Evolutionary conservation across 2,113 vertebrate genomes (phyloP).

Genomic region (Salvelinus namaycush): DNA sequence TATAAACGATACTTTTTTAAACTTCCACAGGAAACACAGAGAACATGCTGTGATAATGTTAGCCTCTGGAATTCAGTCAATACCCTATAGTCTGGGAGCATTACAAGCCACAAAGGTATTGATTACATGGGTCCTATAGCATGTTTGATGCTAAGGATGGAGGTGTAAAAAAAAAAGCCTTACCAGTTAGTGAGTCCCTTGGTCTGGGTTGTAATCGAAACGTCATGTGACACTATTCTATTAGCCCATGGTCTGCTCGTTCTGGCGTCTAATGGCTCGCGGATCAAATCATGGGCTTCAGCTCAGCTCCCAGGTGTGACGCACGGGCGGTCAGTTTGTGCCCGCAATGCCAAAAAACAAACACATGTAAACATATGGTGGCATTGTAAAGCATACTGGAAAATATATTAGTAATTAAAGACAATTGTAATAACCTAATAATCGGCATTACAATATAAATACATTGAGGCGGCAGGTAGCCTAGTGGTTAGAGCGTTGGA

Average conservation of each 20-base stretch:
- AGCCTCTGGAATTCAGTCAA: conserved; percentile 68
- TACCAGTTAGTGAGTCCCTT: not conserved
- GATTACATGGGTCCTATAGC: conserved; percentile 60
- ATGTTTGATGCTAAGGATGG: conserved; percentile 48
- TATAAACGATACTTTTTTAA: conserved; percentile 76
- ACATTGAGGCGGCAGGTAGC: too few relatives aligned
- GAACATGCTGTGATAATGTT: conserved; percentile 72
- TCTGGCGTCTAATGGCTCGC: not conserved
- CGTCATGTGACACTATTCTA: not conserved
- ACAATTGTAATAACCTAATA: too few relatives aligned
- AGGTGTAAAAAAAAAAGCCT: conserved; percentile 36
- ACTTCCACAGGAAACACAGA: conserved; percentile 71
- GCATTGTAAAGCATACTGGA: too few relatives aligned
- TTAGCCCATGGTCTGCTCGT: not conserved
- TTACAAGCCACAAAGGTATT: conserved; percentile 57
- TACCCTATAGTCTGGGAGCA: conserved; percentile 55
- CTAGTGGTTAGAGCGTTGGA: too few relatives aligned
- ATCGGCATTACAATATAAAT: too few relatives aligned
- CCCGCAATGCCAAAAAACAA: too few relatives aligned
- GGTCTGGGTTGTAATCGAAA: conserved; percentile 1
- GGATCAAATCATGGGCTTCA: not conserved
- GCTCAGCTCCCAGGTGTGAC: not conserved
- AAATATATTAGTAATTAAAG: too few relatives aligned
- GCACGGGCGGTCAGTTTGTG: not conserved
- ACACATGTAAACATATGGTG: too few relatives aligned